phyloP scores from a whole-genome alignment of 2,113 vertebrate genomes.

The Ancistrus triradiatus region DNA sequence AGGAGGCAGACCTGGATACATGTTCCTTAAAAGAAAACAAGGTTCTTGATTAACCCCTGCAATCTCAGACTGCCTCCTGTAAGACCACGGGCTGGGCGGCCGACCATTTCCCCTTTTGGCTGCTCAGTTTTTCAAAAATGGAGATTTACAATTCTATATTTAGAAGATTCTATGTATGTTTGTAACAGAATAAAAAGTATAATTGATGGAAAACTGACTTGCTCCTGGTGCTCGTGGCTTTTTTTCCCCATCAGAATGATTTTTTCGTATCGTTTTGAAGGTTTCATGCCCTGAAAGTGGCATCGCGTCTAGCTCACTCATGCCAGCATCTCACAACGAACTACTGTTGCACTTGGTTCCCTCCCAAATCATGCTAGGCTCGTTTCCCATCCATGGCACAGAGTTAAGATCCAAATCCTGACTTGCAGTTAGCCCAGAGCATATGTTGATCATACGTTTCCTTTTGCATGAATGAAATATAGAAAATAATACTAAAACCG shows the following conservation, averaged over 20 bases:
- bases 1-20: constrained; percentile 8
- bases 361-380: no score
- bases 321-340: no score
- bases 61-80: constrained; percentile 18
- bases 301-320: no score
- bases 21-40: constrained; percentile 19
- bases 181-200: constrained; percentile 58
- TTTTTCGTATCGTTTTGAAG: no score
- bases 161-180: constrained; percentile 58
- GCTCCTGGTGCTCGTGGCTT: background rate
- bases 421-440: no score
- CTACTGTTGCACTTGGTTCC: no score
- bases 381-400: no score
- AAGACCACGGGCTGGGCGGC: constrained; percentile 17
- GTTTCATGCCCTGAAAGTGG: no score
- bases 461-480: no score
- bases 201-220: constrained; percentile 47
- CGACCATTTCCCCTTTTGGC: constrained; percentile 23
- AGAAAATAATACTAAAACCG: no score
- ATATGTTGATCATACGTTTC: no score
- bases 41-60: constrained; percentile 13
- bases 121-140: constrained; percentile 34
- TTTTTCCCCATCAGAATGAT: no score
- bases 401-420: background rate
- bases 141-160: constrained; percentile 56